Evolutionary conservation across 2,113 vertebrate species (phyloP).

Genomic region (Oriolus oriolus): DNA sequence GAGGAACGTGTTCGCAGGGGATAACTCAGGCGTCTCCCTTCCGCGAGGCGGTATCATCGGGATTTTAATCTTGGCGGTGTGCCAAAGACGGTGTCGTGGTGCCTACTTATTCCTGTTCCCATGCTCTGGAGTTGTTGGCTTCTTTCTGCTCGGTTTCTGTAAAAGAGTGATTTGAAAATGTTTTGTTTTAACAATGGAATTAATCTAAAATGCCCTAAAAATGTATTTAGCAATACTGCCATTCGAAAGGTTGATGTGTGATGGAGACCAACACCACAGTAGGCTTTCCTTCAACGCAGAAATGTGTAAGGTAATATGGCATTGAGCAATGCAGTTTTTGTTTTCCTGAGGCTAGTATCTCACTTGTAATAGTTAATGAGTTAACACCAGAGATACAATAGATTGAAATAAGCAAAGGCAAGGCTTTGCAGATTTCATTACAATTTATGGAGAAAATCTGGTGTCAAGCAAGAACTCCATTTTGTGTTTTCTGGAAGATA

Average conservation of each 20-base stretch:
- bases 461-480: not conserved
- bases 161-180: not conserved
- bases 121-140: not conserved
- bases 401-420: not conserved
- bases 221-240: not conserved
- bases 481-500: not conserved
- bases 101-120: not conserved
- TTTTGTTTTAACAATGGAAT: not conserved
- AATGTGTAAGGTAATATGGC: not conserved
- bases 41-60: not conserved
- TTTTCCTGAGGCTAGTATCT: not conserved
- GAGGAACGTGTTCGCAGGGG: not conserved
- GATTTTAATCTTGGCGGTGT: slow-evolving; percentile 4
- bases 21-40: slow-evolving; percentile 3
- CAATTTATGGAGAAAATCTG: not conserved
- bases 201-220: not conserved
- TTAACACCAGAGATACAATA: not conserved
- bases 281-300: not conserved
- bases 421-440: not conserved
- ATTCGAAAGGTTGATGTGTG: not conserved
- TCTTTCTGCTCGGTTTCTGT: not conserved
- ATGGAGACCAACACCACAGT: not conserved
- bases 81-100: not conserved
- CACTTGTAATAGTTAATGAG: not conserved
- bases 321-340: not conserved